A percentile compares a stretch with the other conserved stretches of the same genome.
These are phyloP conservation scores for Prietella phreatophila DNA, from an alignment of 2,113 vertebrate genomes.

Conservation along the genomic window DNA sequence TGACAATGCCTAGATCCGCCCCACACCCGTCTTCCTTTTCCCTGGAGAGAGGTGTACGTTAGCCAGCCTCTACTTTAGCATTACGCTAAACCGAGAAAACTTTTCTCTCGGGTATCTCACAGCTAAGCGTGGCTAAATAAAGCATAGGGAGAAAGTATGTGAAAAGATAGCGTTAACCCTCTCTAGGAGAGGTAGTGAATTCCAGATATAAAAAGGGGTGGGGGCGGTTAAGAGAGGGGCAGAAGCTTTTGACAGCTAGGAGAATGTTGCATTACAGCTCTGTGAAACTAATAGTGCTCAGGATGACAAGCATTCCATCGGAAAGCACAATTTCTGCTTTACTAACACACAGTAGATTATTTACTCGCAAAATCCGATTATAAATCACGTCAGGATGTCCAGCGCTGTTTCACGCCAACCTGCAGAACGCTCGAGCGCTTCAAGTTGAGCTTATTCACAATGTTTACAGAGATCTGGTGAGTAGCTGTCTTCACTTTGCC, in stretches of 20 bases:
- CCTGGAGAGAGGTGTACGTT: slow-evolving; percentile 28
- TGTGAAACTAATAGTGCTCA: slow-evolving; percentile 21
- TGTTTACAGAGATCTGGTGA: slow-evolving; percentile 66
- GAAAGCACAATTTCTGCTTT: slow-evolving; percentile 62
- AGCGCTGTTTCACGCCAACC: slow-evolving; percentile 64
- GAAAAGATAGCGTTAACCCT: slow-evolving; percentile 9
- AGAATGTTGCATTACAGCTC: slow-evolving; percentile 5
- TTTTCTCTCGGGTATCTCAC: slow-evolving; percentile 9
- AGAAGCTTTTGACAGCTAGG: background rate
- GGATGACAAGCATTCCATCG: background rate
- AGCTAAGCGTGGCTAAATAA: slow-evolving; percentile 8
- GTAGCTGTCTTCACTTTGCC: slow-evolving; percentile 62
- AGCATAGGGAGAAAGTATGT: slow-evolving; percentile 7
- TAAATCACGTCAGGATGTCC: slow-evolving; percentile 62
- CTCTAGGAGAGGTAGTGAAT: slow-evolving; percentile 15
- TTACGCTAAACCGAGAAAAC: slow-evolving; percentile 34
- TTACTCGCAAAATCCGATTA: slow-evolving; percentile 66
- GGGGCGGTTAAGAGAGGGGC: background rate
- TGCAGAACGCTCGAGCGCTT: slow-evolving; percentile 55
- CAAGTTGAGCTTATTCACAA: slow-evolving; percentile 40
- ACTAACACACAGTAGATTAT: slow-evolving; percentile 76
- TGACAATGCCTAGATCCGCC: slow-evolving; percentile 77
- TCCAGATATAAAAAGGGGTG: background rate
- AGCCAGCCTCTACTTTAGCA: slow-evolving; percentile 33
- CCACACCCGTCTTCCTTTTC: background rate